Percentiles rank a stretch among this genome's conserved stretches.
Conservation (phyloP, 1,140 invertebrate species). For the Nephila pilipes region DNA sequence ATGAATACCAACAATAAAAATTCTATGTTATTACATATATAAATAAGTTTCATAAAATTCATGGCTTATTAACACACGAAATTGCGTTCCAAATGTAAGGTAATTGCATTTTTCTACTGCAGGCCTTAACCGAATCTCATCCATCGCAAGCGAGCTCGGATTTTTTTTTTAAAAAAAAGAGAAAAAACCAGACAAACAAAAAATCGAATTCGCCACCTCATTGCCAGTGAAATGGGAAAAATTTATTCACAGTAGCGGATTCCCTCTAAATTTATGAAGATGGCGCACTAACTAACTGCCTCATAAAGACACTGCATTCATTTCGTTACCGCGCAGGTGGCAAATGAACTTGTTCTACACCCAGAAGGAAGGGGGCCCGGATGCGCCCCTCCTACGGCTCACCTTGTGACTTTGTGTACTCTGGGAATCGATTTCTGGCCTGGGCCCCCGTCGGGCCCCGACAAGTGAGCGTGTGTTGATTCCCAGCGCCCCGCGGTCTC, state of each 20-base stretch:
- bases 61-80: no score
- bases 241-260: constrained; percentile 65
- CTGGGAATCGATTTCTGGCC: constrained; percentile 62
- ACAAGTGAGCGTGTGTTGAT: constrained; percentile 71
- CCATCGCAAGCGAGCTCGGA: background rate
- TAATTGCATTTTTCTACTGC: background rate
- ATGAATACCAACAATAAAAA: no score
- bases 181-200: background rate
- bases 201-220: background rate
- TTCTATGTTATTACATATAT: no score
- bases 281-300: constrained; percentile 55
- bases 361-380: background rate
- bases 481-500: constrained; percentile 57
- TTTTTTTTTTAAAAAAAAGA: background rate
- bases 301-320: constrained; percentile 67
- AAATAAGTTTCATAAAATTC: no score
- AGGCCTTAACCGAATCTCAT: background rate
- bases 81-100: background rate
- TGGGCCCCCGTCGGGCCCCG: constrained; percentile 43
- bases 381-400: constrained; percentile 21
- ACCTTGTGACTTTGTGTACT: constrained; percentile 31
- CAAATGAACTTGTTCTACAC: constrained; percentile 74
- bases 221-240: background rate
- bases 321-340: constrained; percentile 71
- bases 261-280: constrained; percentile 24